Conservation (phyloP, 2,113 vertebrate species). For the Dasyprocta punctata region DNA sequence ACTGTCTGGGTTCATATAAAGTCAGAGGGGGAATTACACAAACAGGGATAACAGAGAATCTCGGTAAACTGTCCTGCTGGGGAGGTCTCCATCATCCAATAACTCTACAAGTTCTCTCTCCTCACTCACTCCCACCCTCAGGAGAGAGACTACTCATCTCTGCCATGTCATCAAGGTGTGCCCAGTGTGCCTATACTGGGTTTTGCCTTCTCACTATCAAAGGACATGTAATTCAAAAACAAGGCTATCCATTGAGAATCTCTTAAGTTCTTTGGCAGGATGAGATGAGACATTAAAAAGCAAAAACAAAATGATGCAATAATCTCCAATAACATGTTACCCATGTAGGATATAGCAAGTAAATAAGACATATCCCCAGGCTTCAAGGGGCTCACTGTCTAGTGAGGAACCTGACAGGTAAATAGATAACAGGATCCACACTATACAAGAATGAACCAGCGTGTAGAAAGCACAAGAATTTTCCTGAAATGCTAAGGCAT, state of each 20-base stretch:
- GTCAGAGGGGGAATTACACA: conserved; percentile 81
- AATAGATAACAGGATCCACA: background rate
- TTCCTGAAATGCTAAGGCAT: conserved; percentile 9
- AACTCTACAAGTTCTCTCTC: conserved; percentile 58
- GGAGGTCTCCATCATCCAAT: conserved; percentile 55
- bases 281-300: background rate
- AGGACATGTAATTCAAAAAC: conserved; percentile 75
- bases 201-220: conserved; percentile 77
- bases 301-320: background rate
- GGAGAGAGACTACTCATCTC: conserved; percentile 82
- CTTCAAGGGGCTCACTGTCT: background rate
- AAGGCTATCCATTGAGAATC: background rate
- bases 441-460: background rate
- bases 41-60: conserved; percentile 81
- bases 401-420: background rate
- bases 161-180: conserved; percentile 85
- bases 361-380: conserved; percentile 23
- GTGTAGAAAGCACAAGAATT: background rate
- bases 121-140: conserved; percentile 57
- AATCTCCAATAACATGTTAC: background rate
- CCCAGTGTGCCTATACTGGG: conserved; percentile 65
- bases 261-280: conserved; percentile 36
- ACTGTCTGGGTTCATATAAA: conserved; percentile 79
- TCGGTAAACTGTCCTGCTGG: conserved; percentile 63
- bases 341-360: background rate